These are phyloP conservation scores for Ditylenchus dipsaci DNA, from an alignment of 1,140 invertebrate species.

Conservation along the genomic window DNA sequence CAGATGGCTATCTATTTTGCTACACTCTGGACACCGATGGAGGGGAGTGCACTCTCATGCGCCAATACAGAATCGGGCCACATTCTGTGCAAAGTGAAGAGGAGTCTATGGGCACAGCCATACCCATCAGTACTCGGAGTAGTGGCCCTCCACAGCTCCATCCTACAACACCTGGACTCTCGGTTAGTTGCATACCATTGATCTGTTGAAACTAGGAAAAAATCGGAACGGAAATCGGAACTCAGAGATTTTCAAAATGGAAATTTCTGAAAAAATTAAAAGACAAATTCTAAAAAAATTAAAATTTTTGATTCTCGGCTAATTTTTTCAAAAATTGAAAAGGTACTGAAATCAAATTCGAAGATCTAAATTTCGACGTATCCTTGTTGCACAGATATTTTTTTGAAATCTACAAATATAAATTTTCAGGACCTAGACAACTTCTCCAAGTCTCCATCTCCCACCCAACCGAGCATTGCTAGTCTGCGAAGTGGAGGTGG, in stretches of 20 bases:
- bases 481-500: background rate
- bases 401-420: too few relatives aligned
- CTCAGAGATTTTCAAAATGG: too few relatives aligned
- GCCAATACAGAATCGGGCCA: conserved; percentile 40
- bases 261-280: too few relatives aligned
- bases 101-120: background rate
- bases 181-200: background rate
- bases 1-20: conserved; percentile 47
- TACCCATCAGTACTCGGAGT: background rate
- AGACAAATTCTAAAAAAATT: too few relatives aligned
- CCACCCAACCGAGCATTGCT: background rate
- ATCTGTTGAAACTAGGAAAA: too few relatives aligned
- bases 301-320: too few relatives aligned
- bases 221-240: too few relatives aligned
- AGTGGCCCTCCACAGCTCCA: conserved; percentile 4
- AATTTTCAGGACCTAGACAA: background rate
- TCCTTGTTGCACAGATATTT: too few relatives aligned
- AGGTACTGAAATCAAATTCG: too few relatives aligned
- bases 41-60: conserved; percentile 39
- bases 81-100: background rate
- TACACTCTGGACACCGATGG: conserved; percentile 26
- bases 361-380: too few relatives aligned
- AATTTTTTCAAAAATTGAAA: too few relatives aligned
- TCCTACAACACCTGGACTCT: background rate
- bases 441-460: conserved; percentile 6